Evolutionary conservation across 2,113 vertebrate species (phyloP).

Genomic region (Siniperca chuatsi): DNA sequence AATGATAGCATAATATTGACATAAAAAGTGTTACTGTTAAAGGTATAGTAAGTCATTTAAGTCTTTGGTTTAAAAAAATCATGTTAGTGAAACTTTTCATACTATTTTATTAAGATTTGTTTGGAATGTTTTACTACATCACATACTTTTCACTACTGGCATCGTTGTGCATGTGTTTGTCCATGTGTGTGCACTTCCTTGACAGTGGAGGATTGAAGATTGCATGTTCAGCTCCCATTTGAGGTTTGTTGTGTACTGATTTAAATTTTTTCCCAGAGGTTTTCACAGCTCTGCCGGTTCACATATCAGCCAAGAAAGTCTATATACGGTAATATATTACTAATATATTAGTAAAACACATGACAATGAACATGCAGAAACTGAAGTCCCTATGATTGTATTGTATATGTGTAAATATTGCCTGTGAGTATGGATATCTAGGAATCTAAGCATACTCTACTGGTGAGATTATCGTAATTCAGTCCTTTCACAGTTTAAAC

Average conservation of each 20-base stretch:
- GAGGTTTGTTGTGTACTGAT: constrained; percentile 39
- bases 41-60: neutral
- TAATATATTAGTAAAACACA: neutral
- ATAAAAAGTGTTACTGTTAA: neutral
- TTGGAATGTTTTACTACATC: neutral
- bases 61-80: too few species aligned
- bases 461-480: neutral
- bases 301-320: constrained; percentile 34
- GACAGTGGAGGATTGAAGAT: constrained; percentile 14
- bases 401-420: neutral
- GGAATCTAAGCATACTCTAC: neutral
- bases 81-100: neutral
- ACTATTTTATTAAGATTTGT: neutral
- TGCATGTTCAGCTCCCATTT: constrained; percentile 61
- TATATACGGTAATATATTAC: neutral
- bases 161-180: neutral
- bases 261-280: constrained; percentile 8
- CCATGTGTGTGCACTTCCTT: constrained; percentile 6
- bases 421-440: neutral
- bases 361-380: constrained; percentile 1
- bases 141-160: neutral
- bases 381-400: neutral
- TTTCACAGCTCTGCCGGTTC: constrained; percentile 48
- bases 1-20: neutral
- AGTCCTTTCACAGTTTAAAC: neutral